Evolutionary conservation across 2,888 invertebrate genomes (phyloP).

Genomic region (Oligia fasciuncula): DNA sequence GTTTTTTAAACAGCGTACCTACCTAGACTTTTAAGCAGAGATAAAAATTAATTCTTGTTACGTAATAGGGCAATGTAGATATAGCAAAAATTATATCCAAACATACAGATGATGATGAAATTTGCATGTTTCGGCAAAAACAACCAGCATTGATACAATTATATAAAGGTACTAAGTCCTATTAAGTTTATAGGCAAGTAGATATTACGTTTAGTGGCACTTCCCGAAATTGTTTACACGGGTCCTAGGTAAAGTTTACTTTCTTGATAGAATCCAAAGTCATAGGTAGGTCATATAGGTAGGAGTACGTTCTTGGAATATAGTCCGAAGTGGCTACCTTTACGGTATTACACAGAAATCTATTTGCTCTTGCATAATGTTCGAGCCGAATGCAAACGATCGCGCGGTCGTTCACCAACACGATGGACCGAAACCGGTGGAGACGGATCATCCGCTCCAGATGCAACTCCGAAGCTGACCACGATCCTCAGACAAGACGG

Average conservation of each 20-base stretch:
- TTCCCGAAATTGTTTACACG: slow-evolving; percentile 68
- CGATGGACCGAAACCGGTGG: no score
- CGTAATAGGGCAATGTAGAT: neutral
- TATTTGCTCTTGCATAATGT: slow-evolving; percentile 4
- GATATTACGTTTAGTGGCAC: slow-evolving; percentile 52
- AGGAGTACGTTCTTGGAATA: slow-evolving; percentile 29
- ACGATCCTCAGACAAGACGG: no score
- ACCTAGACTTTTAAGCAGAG: neutral
- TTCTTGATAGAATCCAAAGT: slow-evolving; percentile 66
- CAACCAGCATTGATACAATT: slow-evolving; percentile 2
- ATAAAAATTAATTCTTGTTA: slow-evolving; percentile 8
- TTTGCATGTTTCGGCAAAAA: neutral
- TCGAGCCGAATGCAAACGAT: no score
- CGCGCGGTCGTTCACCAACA: no score
- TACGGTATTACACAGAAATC: slow-evolving; percentile 44
- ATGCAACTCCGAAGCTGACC: no score
- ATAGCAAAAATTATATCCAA: neutral
- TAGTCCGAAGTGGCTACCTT: slow-evolving; percentile 21
- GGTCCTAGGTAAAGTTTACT: slow-evolving; percentile 69
- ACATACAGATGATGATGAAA: neutral
- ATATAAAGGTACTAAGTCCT: neutral
- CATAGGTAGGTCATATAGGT: slow-evolving; percentile 7
- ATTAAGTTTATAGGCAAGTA: neutral
- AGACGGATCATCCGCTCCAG: no score
- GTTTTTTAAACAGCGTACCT: neutral